Percentiles rank a stretch among this genome's conserved stretches.
phyloP scores from a whole-genome alignment of 2,113 vertebrate genomes.

The Acanthochromis polyacanthus region DNA sequence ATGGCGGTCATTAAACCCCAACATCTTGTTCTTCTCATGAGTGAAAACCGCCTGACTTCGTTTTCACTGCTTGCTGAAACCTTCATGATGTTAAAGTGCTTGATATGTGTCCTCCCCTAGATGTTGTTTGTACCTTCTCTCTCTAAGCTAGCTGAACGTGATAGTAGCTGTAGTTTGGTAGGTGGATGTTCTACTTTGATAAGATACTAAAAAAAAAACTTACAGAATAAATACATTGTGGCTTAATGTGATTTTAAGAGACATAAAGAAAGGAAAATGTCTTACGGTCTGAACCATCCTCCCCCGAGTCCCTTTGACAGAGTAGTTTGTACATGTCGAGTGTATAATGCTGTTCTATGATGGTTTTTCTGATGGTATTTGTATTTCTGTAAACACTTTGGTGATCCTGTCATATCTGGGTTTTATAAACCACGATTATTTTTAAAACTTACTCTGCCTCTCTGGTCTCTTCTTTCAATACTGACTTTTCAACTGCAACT shows the following conservation, averaged over 20 bases:
- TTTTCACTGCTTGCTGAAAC: constrained; percentile 75
- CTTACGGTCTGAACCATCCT: constrained; percentile 65
- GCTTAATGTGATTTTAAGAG: constrained; percentile 93
- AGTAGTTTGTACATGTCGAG: constrained; percentile 85
- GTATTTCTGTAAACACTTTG: constrained; percentile 89
- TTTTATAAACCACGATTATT: constrained; percentile 91
- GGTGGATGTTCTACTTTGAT: constrained; percentile 90
- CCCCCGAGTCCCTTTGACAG: constrained; percentile 69
- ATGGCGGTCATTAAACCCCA: constrained; percentile 59
- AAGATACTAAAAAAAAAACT: constrained; percentile 85
- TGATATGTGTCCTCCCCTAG: constrained; percentile 70
- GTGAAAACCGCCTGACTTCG: constrained; percentile 23
- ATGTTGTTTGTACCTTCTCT: constrained; percentile 71
- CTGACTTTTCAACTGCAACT: neutral
- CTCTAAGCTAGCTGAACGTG: constrained; percentile 90
- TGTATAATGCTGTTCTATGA: constrained; percentile 82
- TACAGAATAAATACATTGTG: constrained; percentile 85
- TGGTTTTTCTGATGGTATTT: constrained; percentile 86
- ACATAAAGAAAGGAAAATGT: constrained; percentile 81
- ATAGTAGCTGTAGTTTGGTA: constrained; percentile 92
- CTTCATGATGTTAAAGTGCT: constrained; percentile 76
- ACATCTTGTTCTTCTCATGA: constrained; percentile 60
- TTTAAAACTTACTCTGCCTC: constrained; percentile 84
- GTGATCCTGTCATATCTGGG: constrained; percentile 89
- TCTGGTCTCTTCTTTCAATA: constrained; percentile 43